Base-by-base conservation (phyloP, 2,797 vertebrate species). In the Rachycentron canadum region DNA sequence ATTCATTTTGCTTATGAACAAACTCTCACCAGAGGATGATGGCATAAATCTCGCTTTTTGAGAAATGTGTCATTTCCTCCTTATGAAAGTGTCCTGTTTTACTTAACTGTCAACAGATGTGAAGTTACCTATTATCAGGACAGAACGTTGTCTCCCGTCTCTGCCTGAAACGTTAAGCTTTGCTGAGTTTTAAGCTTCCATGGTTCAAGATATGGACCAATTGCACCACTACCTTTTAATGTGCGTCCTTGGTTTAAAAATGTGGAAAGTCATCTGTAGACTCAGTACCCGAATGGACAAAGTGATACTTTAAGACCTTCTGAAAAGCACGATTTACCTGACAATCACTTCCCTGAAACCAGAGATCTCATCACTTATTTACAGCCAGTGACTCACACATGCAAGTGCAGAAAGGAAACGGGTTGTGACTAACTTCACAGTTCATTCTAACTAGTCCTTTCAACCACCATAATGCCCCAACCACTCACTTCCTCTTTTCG, bases 361-460 rank as follows among this genome's bases (percentile, higher is more conserved):
- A 76, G 84, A 95, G 88, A 64, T 17, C 58, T 88, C 92, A 94
- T 94, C 81, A 90, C 72, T 95, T 90, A 94, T 94, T 94, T 87
- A 94, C 87, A 79, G 76, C 67, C 14, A 32, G 23, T 86, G 90
- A 93, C 81, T 91, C 90, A 91, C 81, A 68, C 74, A 56, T 30
- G 32, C 66, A 30, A 70, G 50, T n/a, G 63, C 69, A 72, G 79
- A 90, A 73, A 88, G 86, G 89, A 89, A 92, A 86, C 86, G 16
- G 69, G 52, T 76, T 17, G 34, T 79, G 72, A 69, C 75, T 71
- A 58, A 86, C 73, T 63, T 88, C 55, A 73, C 67, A 78, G 65
- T 69, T 80, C 1, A 25, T 21, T 75, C 28, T 25, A 40, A 12
- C 67, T 47, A 34, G 61, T 28, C 50, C 62, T 81, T 61, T 88